These are phyloP conservation scores for Anolis sagrei DNA, from an alignment of 2,113 vertebrate genomes.

Conservation along the genomic window DNA sequence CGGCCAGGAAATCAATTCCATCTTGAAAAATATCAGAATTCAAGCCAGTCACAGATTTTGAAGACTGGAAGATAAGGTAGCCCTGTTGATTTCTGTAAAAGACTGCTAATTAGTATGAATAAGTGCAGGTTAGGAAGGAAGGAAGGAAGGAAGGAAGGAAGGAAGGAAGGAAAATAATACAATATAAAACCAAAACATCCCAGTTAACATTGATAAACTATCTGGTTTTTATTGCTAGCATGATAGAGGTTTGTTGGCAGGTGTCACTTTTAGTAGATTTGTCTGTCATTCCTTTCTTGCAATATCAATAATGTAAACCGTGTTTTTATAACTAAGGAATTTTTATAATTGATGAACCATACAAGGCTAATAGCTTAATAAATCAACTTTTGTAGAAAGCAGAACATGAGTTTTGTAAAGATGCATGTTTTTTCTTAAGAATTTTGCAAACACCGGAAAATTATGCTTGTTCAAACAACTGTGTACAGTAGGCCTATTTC, in stretches of 20 bases:
- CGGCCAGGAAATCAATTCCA: neutral
- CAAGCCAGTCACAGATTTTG: neutral
- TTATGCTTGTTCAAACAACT: constrained; percentile 48
- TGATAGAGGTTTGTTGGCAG: constrained; percentile 66
- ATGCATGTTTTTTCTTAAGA: constrained; percentile 65
- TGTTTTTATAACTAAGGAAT: constrained; percentile 78
- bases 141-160: constrained; percentile 23
- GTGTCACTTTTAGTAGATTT: constrained; percentile 74
- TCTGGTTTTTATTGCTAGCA: constrained; percentile 58
- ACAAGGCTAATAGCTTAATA: constrained; percentile 75
- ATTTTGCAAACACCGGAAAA: constrained; percentile 53
- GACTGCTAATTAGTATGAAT: neutral
- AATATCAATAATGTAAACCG: constrained; percentile 72
- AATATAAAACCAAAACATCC: constrained; percentile 19
- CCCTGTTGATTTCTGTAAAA: too few relatives aligned
- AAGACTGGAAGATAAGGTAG: neutral
- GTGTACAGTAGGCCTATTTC: constrained; percentile 46
- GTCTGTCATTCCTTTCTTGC: constrained; percentile 58
- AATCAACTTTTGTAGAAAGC: constrained; percentile 74
- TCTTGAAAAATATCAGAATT: neutral
- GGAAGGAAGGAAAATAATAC: constrained; percentile 4
- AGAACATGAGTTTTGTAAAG: constrained; percentile 65
- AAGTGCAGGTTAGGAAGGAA: neutral
- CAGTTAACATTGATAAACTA: constrained; percentile 31
- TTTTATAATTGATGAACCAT: constrained; percentile 63